phyloP scores from a whole-genome alignment of 92 coral and sea anemone genomes.

The Zoanthus gigantus region DNA sequence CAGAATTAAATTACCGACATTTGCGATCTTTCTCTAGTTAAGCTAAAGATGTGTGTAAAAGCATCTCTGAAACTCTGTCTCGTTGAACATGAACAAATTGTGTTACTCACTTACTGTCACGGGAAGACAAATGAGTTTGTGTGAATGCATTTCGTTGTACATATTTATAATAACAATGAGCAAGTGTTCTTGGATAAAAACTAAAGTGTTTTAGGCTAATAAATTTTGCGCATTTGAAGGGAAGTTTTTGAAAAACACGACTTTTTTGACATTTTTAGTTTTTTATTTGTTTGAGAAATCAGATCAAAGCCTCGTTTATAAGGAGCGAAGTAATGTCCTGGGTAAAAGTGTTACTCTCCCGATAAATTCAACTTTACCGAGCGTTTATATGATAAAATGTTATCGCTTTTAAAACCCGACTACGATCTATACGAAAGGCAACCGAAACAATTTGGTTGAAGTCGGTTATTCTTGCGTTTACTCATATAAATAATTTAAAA shows the following conservation, averaged over 20 bases:
- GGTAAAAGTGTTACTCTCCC: no score
- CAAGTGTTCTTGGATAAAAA: background rate
- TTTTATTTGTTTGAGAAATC: no score
- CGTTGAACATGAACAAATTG: background rate
- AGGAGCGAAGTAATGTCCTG: no score
- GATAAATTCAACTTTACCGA: no score
- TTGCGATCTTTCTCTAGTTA: background rate
- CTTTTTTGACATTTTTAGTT: background rate
- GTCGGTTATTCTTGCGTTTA: no score
- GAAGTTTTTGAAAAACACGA: background rate
- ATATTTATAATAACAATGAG: background rate
- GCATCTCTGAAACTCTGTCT: background rate
- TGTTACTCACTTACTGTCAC: background rate
- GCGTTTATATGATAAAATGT: no score
- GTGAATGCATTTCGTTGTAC: background rate
- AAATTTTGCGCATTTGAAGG: background rate
- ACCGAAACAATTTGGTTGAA: no score
- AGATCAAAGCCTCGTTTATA: no score
- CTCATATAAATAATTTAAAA: no score
- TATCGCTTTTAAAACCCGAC: no score
- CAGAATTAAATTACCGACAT: no score
- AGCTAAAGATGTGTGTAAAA: background rate
- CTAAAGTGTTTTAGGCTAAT: background rate
- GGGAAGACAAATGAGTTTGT: background rate
- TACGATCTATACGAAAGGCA: no score